Evolutionary conservation across 2,888 invertebrate genomes (phyloP).

Genomic region (Rhagonycha fulva): DNA sequence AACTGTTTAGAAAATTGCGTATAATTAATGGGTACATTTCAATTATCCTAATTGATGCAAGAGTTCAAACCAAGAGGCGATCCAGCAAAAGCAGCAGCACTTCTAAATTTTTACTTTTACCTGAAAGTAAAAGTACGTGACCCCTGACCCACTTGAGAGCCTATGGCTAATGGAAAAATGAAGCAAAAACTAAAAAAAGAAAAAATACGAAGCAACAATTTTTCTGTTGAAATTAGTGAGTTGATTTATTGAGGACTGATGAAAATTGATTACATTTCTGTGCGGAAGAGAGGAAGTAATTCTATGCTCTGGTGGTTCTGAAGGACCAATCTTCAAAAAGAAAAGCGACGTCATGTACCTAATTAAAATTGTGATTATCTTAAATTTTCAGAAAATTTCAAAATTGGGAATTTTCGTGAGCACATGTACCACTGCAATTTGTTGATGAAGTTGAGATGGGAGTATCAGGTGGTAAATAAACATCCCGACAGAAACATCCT

Average conservation of each 20-base stretch:
- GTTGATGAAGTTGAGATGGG: neutral
- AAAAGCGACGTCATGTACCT: neutral
- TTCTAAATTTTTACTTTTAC: neutral
- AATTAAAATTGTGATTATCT: neutral
- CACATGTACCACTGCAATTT: neutral
- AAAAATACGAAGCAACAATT: neutral
- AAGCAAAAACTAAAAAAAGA: neutral
- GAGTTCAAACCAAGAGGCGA: neutral
- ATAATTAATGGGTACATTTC: neutral
- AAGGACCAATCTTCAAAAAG: neutral
- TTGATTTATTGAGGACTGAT: neutral
- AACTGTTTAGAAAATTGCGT: neutral
- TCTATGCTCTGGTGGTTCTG: neutral
- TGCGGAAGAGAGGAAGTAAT: neutral
- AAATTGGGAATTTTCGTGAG: too few relatives aligned
- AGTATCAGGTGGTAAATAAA: neutral
- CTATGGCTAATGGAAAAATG: neutral
- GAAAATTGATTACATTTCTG: neutral
- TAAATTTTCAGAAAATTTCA: neutral
- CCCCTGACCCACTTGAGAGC: neutral
- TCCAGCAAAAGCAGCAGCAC: neutral
- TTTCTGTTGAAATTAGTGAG: neutral
- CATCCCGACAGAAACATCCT: neutral
- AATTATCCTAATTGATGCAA: neutral
- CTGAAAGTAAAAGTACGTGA: neutral